Evolutionary conservation across 2,113 vertebrate species (phyloP), one percentile per base, ranked within the genome.

Genomic region (Brachyhypopomus occidentalis): DNA sequence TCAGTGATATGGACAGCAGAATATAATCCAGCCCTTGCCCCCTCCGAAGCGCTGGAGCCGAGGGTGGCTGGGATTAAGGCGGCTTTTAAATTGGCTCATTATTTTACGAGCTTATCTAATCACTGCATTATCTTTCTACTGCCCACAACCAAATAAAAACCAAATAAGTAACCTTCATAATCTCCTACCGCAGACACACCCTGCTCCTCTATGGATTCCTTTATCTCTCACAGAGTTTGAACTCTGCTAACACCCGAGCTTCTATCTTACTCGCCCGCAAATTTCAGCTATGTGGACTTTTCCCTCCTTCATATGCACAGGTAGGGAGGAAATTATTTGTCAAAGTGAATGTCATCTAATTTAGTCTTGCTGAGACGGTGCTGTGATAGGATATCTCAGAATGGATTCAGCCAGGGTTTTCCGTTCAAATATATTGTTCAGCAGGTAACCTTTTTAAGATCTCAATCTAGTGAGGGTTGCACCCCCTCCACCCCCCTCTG

Each of bases 261-360:
- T 64, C 63, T 27, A 34, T 75, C 64, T 75, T 66, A 79, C 52
- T 82, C 69, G 71, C 60, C 85, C 87, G 75, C 81, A 86, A 77
- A 86, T 87, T 82, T 41, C 84, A 87, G 83, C 83, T 16, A 83
- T 89, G 83, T 83, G 75, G 41, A 25, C 59, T 41, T 30, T 20
- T 36, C 30, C 48, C 19, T 58, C 75, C 79, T 73, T 74, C 86
- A 77, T 81, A 87, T 88, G 83, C 87, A 91, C 84, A 90, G 83
- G 82, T 77, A 71, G 60, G 69, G 83, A 88, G 90, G 81, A 90
- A 89, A 92, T 91, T 85, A 89, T 93, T 92, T 88, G 90, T 93
- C 90, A 90, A 85, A 90, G 90, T 92, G 88, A 92, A 93, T 92
- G 90, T 91, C 92, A 92, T 92, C 89, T 93, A 89, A 92, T 92